Percentiles rank a stretch among this genome's conserved stretches.
Evolutionary conservation across 2,888 invertebrate species (phyloP).

Genomic region (Ochropacha duplaris): DNA sequence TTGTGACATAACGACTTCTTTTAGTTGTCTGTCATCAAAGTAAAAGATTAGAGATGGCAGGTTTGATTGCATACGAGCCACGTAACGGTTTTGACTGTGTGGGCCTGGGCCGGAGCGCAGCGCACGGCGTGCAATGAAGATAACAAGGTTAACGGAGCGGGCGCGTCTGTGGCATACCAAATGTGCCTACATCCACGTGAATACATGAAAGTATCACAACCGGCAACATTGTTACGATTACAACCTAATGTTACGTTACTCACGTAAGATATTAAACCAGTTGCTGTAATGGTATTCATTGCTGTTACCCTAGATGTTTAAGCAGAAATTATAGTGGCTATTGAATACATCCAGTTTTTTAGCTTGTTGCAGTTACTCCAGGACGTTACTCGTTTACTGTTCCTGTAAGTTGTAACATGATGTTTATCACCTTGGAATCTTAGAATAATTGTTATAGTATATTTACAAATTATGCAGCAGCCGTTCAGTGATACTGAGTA

Average conservation of each 20-base stretch:
- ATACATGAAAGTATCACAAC: conserved; percentile 40
- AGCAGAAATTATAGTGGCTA: background rate
- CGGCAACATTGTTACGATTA: conserved; percentile 13
- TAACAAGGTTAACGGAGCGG: conserved; percentile 69
- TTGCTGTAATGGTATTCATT: background rate
- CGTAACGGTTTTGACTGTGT: conserved; percentile 57
- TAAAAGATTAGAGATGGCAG: conserved; percentile 8
- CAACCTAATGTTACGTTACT: conserved; percentile 11
- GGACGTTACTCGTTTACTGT: background rate
- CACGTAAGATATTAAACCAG: conserved; percentile 1
- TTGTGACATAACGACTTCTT: background rate
- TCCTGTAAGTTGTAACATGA: background rate
- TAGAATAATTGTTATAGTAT: background rate
- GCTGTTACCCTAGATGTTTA: background rate
- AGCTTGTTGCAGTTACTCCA: background rate
- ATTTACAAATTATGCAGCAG: background rate
- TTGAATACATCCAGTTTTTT: background rate
- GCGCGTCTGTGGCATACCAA: conserved; percentile 52
- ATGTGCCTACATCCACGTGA: conserved; percentile 31
- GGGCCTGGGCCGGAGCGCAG: background rate
- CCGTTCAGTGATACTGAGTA: background rate
- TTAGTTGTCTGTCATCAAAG: background rate
- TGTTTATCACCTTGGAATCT: background rate
- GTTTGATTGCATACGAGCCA: conserved; percentile 50
- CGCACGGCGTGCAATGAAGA: conserved; percentile 50